Percentiles rank a stretch among this genome's conserved stretches.
phyloP scores from a whole-genome alignment of 2,888 invertebrate species.

The Caenorhabditis sp. region DNA sequence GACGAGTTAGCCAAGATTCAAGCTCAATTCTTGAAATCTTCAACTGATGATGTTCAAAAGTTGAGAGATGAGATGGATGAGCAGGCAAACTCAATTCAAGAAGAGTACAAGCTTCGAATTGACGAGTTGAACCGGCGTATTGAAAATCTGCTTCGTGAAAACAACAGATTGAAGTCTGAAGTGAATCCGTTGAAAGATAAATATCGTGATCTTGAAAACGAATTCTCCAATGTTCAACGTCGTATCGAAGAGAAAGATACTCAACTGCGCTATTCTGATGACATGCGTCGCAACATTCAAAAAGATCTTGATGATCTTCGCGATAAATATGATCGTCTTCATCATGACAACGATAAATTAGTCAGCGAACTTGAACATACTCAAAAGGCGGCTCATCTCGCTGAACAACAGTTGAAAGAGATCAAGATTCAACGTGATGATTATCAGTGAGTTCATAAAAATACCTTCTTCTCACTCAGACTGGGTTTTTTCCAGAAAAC shows the following conservation, averaged over 20 bases:
- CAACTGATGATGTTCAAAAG: conserved; percentile 63
- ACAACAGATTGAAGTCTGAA: conserved; percentile 62
- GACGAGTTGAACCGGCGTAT: conserved; percentile 66
- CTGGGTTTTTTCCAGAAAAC: conserved; percentile 50
- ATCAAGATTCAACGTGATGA: conserved; percentile 68
- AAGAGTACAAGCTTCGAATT: conserved; percentile 67
- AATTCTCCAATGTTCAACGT: conserved; percentile 58
- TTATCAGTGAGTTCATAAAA: conserved; percentile 45
- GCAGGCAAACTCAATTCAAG: conserved; percentile 59
- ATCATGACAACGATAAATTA: conserved; percentile 57
- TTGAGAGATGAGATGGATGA: conserved; percentile 68
- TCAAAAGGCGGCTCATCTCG: conserved; percentile 49
- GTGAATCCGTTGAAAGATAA: conserved; percentile 60
- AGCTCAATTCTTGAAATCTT: conserved; percentile 62
- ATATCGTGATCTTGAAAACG: conserved; percentile 66
- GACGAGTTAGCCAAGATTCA: conserved; percentile 67
- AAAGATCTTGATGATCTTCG: conserved; percentile 58
- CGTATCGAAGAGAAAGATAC: conserved; percentile 64
- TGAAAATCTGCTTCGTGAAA: conserved; percentile 63
- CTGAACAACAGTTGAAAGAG: conserved; percentile 66
- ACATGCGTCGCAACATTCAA: conserved; percentile 48
- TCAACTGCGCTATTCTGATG: conserved; percentile 50
- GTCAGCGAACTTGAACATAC: conserved; percentile 51
- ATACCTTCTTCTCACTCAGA: background rate
- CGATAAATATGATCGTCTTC: conserved; percentile 53